phyloP scores from a whole-genome alignment of 2,113 vertebrate genomes.

The Azemiops feae region DNA sequence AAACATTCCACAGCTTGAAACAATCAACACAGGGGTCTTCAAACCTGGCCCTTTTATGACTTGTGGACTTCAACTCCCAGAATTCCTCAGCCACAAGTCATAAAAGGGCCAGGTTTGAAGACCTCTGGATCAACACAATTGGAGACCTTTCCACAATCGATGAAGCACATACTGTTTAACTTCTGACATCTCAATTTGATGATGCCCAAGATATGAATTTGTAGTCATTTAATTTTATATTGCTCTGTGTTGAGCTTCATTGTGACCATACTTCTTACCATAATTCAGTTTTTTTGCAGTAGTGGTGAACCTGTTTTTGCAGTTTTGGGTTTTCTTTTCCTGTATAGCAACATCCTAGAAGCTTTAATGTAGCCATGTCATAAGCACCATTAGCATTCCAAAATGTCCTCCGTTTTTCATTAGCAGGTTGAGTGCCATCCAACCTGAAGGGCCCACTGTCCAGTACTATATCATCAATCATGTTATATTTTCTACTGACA shows the following conservation, averaged over 20 bases:
- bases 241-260: background rate
- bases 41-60: no score
- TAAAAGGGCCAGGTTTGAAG: no score
- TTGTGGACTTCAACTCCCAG: no score
- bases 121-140: background rate
- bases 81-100: no score
- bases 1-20: background rate
- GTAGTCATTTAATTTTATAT: background rate
- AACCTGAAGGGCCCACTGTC: background rate
- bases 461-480: background rate
- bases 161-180: background rate
- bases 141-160: background rate
- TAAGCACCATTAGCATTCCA: background rate
- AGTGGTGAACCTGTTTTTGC: background rate
- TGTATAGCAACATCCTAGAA: background rate
- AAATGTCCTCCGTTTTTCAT: background rate
- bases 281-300: no score
- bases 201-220: background rate
- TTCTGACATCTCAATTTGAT: background rate
- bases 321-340: background rate
- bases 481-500: background rate
- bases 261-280: background rate
- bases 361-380: background rate
- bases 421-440: background rate
- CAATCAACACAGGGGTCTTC: background rate